Percentiles rank a stretch among this genome's conserved stretches.
These are phyloP conservation scores for Tipula lateralis DNA, from an alignment of 2,888 invertebrate genomes.

Conservation along the genomic window DNA sequence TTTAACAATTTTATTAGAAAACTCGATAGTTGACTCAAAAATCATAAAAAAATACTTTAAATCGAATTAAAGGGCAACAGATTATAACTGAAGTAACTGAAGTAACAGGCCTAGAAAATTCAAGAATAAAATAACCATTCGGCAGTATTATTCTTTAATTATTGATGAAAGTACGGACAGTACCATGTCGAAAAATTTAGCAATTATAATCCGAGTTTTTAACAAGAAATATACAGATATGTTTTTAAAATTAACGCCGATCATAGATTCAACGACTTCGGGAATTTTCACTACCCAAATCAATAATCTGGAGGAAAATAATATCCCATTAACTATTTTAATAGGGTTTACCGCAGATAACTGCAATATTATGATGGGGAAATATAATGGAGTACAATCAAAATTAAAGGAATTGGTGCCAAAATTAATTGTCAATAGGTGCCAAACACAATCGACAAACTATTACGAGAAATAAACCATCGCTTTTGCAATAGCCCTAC, in stretches of 20 bases:
- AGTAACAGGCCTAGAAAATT: slow-evolving; percentile 33
- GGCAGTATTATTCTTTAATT: slow-evolving; percentile 32
- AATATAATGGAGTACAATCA: no score
- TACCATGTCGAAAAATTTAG: slow-evolving; percentile 31
- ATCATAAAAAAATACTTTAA: slow-evolving; percentile 31
- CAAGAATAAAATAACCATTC: no score
- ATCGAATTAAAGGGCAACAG: slow-evolving; percentile 30
- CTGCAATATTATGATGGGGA: no score
- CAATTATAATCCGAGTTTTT: slow-evolving; percentile 32
- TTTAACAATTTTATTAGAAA: slow-evolving; percentile 30
- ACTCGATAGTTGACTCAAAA: slow-evolving; percentile 30
- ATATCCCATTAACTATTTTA: no score
- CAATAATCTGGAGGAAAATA: no score
- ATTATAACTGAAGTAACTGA: slow-evolving; percentile 31
- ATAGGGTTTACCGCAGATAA: no score
- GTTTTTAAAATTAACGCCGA: background rate
- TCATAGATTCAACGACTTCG: no score
- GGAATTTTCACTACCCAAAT: no score
- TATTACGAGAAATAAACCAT: background rate
- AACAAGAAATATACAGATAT: background rate
- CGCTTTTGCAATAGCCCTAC: background rate
- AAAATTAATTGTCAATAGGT: no score
- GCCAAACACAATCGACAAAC: background rate
- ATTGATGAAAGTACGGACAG: slow-evolving; percentile 33
- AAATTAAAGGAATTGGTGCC: no score